Evolutionary conservation across 2,888 invertebrate species (phyloP), one percentile per base, ranked within the genome.

Genomic region (Ornithoptera priamus): DNA sequence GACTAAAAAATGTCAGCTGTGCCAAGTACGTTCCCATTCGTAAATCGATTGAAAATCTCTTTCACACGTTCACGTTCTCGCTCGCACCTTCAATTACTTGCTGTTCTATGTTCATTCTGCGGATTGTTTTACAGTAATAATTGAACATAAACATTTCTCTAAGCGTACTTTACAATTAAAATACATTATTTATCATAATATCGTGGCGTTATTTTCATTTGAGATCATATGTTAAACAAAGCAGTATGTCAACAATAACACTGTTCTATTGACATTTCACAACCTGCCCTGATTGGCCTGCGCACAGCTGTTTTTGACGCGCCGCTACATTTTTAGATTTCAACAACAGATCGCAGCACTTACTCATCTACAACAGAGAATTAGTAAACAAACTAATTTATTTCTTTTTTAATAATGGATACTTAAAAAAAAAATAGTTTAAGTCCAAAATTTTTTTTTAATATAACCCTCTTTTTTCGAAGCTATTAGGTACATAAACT

Each of bases 1-100:
- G 81, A 92, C 92, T 91, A 81, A 80, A 80, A 86, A 85, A 85
- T 88, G 88, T 91, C 92, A 93, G 93, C 92, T 93, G 93, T 84
- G 82, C 75, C 77, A 78, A 78, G 81, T 78, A 71, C 76, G 80
- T 84, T 87, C 87, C 82, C 86, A 92, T 93, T 93, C 92, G 92
- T 87, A 83, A 89, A 92, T 92, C 92, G 91, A 92, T 93, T 85
- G 83, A 82, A 83, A 86, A 81, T 79, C 88, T 82, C 85, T 72
- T 77, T 90, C 80, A 72, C 66, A 58, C 74, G 60, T 74, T 39
- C n/a, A 18, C 64, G 68, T 10, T 88, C 86, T 87, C 86, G 70
- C 81, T 90, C 82, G 73, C 75, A 82, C 82, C n/a, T 17, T n/a
- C 17, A 46, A 58, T 42, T 57, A 50, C 36, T 50, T 58, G 56